Evolutionary conservation across 2,888 invertebrate genomes (phyloP), one percentile per base, ranked within the genome.

Genomic region (Odontocolon sp.): DNA sequence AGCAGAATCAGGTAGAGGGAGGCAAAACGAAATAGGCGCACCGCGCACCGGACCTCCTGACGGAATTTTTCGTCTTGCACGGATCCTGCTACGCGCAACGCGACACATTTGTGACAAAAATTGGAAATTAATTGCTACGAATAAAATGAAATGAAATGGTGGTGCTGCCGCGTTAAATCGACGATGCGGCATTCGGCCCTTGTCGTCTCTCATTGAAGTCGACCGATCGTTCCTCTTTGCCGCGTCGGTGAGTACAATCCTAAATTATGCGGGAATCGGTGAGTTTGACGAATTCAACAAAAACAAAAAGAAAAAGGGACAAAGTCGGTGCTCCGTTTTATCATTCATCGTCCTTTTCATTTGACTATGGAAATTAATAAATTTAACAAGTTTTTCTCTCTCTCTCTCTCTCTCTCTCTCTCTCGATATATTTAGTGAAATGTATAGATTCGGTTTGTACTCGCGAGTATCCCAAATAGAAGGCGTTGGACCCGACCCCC

Each of bases 11-110:
- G 42, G 47, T 47, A 50, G 68, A 59, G 56, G 56, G 59, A 71
- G 63, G 63, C 23, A 31, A 21, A 50, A 57, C 50, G 59, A 59
- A 64, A 75, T 33, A 75, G 75, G 64, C 50, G 66, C 70, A 74
- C 45, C 26, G 40, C 16, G 47, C 16, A 23, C 9, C 42, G 16
- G 11, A 47, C 21, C n/a, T n/a, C 21, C n/a, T n/a, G 36, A 50
- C 33, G 50, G 42, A 45, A 33, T 61, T 61, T 63, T 61, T 28
- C 23, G n/a, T n/a, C n/a, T 3, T 54, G 26, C 31, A 33, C 8
- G 8, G 28, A 18, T 45, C 18, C 16, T 26, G 23, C 42, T n/a
- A 16, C 54, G 63, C 61, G 59, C 63, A 61, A 52, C 42, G 8
- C 54, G 33, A n/a, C 21, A 54, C 5, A 42, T 70, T 70, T 38